phyloP scores from a whole-genome alignment of 2,888 invertebrate genomes.

The Azorinus chamasolen region DNA sequence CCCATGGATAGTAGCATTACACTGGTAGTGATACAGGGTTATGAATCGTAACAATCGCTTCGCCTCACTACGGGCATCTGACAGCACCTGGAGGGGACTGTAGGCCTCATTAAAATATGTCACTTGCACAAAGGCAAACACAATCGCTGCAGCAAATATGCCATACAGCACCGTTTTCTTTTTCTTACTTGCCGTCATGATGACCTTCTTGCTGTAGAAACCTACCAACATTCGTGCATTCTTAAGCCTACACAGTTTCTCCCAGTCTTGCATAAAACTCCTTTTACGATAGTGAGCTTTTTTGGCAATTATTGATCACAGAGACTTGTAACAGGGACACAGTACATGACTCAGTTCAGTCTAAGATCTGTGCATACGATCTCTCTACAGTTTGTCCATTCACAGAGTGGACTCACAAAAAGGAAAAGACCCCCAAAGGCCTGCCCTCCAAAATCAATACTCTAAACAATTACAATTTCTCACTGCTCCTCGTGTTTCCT shows the following conservation, averaged over 20 bases:
- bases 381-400: no score
- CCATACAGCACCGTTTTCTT: slow-evolving; percentile 71
- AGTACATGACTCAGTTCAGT: no score
- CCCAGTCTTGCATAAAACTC: no score
- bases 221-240: slow-evolving; percentile 1
- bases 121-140: slow-evolving; percentile 72
- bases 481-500: no score
- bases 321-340: no score
- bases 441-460: no score
- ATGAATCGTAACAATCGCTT: slow-evolving; percentile 81
- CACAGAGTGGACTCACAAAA: no score
- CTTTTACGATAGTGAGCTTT: no score
- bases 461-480: no score
- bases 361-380: no score
- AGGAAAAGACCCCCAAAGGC: no score
- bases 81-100: slow-evolving; percentile 79
- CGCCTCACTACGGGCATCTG: slow-evolving; percentile 82
- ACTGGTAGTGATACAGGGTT: slow-evolving; percentile 80
- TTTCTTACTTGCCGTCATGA: slow-evolving; percentile 50
- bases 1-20: slow-evolving; percentile 78
- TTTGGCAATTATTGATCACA: no score
- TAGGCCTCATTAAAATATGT: slow-evolving; percentile 76
- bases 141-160: slow-evolving; percentile 49
- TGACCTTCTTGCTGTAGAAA: slow-evolving; percentile 26
- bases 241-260: neutral